A percentile compares a stretch with the other conserved stretches of the same genome.
Conservation (phyloP, 2,797 vertebrate genomes). For the Ciconia nigra region DNA sequence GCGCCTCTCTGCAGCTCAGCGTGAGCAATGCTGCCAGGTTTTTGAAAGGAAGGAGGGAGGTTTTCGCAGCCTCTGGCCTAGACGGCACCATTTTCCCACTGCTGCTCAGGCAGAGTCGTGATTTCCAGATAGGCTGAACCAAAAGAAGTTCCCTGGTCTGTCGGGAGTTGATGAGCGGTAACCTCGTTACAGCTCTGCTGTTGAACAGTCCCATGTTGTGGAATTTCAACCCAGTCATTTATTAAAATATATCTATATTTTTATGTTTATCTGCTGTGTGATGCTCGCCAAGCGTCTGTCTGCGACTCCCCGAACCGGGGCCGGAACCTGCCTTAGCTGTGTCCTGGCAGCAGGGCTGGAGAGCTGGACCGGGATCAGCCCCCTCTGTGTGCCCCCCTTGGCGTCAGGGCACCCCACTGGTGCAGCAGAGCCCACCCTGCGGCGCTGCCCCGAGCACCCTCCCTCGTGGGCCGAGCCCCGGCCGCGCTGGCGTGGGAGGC, state of each 20-base stretch:
- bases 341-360: background rate
- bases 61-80: rapidly evolving
- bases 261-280: background rate
- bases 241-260: background rate
- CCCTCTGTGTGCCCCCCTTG: rapidly evolving
- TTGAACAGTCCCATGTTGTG: background rate
- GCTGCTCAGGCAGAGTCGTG: rapidly evolving
- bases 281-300: background rate
- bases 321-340: background rate
- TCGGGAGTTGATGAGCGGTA: background rate
- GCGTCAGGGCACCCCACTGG: rapidly evolving
- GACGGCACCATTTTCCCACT: background rate
- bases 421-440: background rate
- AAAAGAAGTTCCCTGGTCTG: background rate
- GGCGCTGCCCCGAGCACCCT: background rate
- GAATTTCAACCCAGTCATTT: background rate
- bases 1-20: background rate
- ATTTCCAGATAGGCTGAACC: background rate
- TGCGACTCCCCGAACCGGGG: background rate
- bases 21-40: background rate
- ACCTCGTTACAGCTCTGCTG: background rate
- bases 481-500: rapidly evolving
- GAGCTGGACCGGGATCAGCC: background rate
- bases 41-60: background rate
- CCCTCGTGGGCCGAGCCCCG: rapidly evolving